Base-by-base conservation (phyloP, 2,888 invertebrate species). In the Lasioglossum pauxillum region DNA sequence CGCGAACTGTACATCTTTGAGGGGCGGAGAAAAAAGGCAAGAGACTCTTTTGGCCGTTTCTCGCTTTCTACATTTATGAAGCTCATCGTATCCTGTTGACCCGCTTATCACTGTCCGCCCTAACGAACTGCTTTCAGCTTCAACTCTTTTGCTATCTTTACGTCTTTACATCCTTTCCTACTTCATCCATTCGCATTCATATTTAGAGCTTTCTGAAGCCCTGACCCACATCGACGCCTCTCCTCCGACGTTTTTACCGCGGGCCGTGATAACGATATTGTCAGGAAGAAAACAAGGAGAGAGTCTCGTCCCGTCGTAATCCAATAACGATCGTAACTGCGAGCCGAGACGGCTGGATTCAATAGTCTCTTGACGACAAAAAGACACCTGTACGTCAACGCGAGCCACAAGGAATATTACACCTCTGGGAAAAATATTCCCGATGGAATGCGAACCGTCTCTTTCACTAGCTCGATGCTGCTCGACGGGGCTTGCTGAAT, bases 81-180 rank as follows among this genome's bases (percentile, higher is more conserved):
- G 78, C 80, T 86, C 87, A 86, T 80, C 83, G 83, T 83, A 87
- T 86, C 86, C 87, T 81, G 87, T 88, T 88, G 88, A 88, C 88
- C 88, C 87, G 84, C 87, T 88, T 87, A 83, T 86, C 87, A 83
- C 87, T 88, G 87, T 88, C 87, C 84, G 82, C 79, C 75, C 80
- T 87, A 88, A 88, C 88, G 87, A 88, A 87, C 88, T 82, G 87
- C 88, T 84, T 87, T 84, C 88, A 88, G 49, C 82, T 69, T 80
- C 83, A 79, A 80, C 84, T 84, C 82, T 82, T 87, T 84, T 73
- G 87, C 78, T 82, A 78, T 78, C 77, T 88, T 84, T 87, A 80
- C 87, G 84, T 77, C 87, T 87, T 87, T 87, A 84, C 79, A 81
- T 84, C 79, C 84, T 82, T 82, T 76, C 76, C 80, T 44, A 49